Conservation (phyloP, 2,113 vertebrate species). For the Chionis minor region DNA sequence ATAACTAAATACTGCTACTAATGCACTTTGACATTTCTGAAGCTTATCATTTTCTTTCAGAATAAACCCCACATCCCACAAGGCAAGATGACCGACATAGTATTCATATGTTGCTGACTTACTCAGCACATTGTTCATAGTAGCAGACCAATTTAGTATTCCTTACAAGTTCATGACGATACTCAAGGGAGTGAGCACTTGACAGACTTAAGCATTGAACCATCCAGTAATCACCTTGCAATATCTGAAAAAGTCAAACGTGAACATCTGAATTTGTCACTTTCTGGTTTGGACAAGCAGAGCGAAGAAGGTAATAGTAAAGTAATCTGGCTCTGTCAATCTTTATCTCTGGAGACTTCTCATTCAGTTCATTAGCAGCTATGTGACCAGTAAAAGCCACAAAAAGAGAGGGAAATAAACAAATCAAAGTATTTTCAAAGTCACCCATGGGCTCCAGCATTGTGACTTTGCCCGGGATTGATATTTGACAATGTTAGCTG, state of each 20-base stretch:
- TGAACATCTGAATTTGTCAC: neutral
- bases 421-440: neutral
- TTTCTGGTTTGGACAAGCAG: neutral
- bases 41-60: neutral
- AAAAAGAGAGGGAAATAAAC: neutral
- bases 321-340: neutral
- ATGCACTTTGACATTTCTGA: neutral
- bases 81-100: neutral
- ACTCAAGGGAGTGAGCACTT: neutral
- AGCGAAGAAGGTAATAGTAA: neutral
- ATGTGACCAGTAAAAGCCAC: neutral
- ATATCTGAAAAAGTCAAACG: neutral
- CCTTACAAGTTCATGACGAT: neutral
- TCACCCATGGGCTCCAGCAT: neutral
- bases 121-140: neutral
- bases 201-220: neutral
- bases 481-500: neutral
- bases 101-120: neutral
- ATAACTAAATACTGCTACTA: neutral
- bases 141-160: neutral
- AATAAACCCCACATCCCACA: neutral
- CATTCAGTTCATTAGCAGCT: neutral
- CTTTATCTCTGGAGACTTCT: neutral
- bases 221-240: neutral
- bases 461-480: neutral